phyloP scores from a whole-genome alignment of 1,140 invertebrate species.

The Cylas formicarius region DNA sequence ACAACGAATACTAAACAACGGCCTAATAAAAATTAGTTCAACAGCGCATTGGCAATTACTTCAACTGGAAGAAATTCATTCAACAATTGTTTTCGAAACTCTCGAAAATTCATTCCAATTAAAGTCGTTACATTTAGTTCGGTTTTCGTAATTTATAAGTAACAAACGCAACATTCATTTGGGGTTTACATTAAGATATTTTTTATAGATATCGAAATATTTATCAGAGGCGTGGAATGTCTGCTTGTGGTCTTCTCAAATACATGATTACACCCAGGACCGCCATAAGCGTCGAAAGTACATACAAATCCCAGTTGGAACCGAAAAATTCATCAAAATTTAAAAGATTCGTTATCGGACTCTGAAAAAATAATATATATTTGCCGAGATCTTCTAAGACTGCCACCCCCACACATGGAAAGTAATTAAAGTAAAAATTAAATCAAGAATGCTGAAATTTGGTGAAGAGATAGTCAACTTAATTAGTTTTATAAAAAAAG shows the following conservation, averaged over 20 bases:
- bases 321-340: conserved; percentile 63
- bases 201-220: conserved; percentile 7
- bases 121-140: neutral
- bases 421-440: neutral
- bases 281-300: conserved; percentile 76
- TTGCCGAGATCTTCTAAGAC: neutral
- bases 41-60: neutral
- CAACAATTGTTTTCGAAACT: neutral
- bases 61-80: neutral
- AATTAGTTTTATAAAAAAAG: too few species aligned
- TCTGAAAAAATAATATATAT: conserved; percentile 47
- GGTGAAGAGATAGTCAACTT: too few species aligned
- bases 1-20: too few species aligned
- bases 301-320: conserved; percentile 90
- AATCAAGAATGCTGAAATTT: neutral
- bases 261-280: conserved; percentile 75
- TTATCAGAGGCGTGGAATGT: conserved; percentile 10
- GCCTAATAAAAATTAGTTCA: neutral
- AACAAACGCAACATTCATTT: too few species aligned
- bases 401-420: too few species aligned
- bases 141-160: neutral
- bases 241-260: conserved; percentile 56
- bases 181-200: too few species aligned
- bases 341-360: conserved; percentile 56
- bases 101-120: neutral